Evolutionary conservation across 2,797 vertebrate genomes (phyloP).

Genomic region (Pitangus sulphuratus): DNA sequence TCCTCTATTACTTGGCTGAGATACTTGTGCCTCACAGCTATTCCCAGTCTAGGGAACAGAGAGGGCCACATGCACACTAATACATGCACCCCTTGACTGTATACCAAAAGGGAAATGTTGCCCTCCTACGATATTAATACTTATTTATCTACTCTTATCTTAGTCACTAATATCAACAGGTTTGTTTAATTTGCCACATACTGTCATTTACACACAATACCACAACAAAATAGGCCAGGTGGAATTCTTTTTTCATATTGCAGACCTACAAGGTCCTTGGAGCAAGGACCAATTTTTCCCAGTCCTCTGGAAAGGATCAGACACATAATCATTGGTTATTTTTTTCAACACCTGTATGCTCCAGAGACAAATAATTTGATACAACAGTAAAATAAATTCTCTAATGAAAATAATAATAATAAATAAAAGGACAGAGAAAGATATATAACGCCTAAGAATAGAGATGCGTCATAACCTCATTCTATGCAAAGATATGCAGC

Average conservation of each 20-base stretch:
- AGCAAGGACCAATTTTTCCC: background rate
- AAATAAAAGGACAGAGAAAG: background rate
- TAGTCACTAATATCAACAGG: background rate
- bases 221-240: background rate
- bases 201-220: background rate
- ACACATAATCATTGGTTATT: rapidly evolving
- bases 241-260: background rate
- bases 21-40: background rate
- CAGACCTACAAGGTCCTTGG: background rate
- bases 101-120: background rate
- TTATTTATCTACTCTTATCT: background rate
- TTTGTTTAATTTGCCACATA: background rate
- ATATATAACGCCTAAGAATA: background rate
- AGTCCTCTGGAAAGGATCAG: background rate
- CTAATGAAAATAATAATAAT: rapidly evolving
- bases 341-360: background rate
- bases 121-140: background rate
- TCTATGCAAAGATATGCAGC: background rate
- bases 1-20: background rate
- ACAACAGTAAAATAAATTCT: background rate
- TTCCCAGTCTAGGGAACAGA: background rate
- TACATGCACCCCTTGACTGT: rapidly evolving
- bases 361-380: background rate
- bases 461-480: background rate
- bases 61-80: background rate